These are phyloP conservation scores for Galaxea fascicularis DNA, from an alignment of 92 coral and sea anemone species.

Conservation along the genomic window DNA sequence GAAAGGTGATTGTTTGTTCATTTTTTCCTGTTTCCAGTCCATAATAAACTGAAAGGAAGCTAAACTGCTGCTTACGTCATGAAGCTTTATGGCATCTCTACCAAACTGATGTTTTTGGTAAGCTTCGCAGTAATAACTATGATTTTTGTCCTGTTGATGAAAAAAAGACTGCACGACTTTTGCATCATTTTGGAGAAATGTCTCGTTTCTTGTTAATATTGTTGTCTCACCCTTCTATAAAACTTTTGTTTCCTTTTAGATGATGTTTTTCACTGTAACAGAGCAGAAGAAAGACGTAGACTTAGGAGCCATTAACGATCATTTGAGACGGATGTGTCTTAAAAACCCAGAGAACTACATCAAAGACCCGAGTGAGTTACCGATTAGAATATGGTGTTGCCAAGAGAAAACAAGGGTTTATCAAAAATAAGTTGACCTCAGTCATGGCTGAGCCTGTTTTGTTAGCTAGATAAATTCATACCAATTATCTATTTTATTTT, in stretches of 20 bases:
- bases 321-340: slow-evolving; percentile 28
- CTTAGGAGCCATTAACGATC: slow-evolving; percentile 14
- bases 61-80: background rate
- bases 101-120: slow-evolving; percentile 4
- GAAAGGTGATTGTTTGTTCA: too few species aligned
- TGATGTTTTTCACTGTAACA: slow-evolving; percentile 8
- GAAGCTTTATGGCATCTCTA: background rate
- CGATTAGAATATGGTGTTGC: background rate
- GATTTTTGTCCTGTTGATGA: background rate
- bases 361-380: slow-evolving; percentile 20
- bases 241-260: background rate
- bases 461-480: too few species aligned
- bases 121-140: background rate
- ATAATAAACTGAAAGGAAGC: background rate
- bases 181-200: background rate
- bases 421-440: too few species aligned
- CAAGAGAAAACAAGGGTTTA: too few species aligned
- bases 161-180: background rate
- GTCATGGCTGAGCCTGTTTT: too few species aligned
- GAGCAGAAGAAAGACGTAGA: slow-evolving; percentile 10
- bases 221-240: too few species aligned
- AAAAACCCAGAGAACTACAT: slow-evolving; percentile 37
- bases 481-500: too few species aligned
- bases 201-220: background rate
- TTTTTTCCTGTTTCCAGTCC: slow-evolving; percentile 6